Evolutionary conservation across 2,888 invertebrate genomes (phyloP).

Genomic region (Caenorhabditis plicata): DNA sequence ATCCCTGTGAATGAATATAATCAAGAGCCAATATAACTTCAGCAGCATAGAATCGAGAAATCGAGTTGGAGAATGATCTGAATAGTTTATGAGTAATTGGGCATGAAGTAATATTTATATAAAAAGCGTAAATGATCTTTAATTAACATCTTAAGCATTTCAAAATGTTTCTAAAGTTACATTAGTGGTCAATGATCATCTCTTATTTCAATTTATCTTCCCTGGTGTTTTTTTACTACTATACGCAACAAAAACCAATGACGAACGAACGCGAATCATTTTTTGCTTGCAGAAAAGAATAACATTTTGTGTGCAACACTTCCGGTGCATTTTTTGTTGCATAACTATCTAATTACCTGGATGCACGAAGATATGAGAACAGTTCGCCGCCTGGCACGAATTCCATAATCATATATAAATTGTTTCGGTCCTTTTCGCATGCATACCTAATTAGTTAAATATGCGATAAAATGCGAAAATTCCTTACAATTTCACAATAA

Average conservation of each 20-base stretch:
- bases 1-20: conserved; percentile 84
- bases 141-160: neutral
- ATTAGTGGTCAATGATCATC: neutral
- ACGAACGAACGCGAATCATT: neutral
- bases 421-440: conserved; percentile 85
- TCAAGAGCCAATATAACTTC: conserved; percentile 92
- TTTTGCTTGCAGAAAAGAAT: no score
- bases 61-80: conserved; percentile 70
- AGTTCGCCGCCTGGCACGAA: conserved; percentile 95
- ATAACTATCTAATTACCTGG: conserved; percentile 18
- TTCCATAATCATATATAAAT: conserved; percentile 94
- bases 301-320: no score
- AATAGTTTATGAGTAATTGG: no score
- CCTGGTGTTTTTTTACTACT: no score
- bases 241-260: neutral
- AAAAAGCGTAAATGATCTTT: neutral
- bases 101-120: no score
- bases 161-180: no score
- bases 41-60: conserved; percentile 86
- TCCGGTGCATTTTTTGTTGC: conserved; percentile 1
- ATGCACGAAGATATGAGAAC: conserved; percentile 70
- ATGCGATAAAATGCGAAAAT: neutral
- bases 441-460: conserved; percentile 80
- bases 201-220: neutral
- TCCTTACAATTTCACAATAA: conserved; percentile 88